Evolutionary conservation across 2,888 invertebrate genomes (phyloP), one percentile per base, ranked within the genome.

Genomic region (Phengaris alcon): DNA sequence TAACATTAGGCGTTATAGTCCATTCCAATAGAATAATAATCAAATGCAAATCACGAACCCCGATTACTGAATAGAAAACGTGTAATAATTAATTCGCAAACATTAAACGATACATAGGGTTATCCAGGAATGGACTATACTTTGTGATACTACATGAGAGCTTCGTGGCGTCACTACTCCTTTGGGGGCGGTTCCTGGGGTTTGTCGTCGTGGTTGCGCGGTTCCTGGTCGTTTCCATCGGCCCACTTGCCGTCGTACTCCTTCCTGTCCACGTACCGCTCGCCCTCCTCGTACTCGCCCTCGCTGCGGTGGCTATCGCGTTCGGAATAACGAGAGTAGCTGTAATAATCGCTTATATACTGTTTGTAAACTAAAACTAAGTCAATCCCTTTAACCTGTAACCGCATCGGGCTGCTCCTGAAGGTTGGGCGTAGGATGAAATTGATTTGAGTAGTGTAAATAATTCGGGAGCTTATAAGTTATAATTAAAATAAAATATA

Each of bases 221-320:
- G 82, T 57, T 91, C 92, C 0, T 92, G 91, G 76, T 94, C 94
- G 76, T 94, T 94, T 54, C 94, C 95, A 76, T 95, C 95, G 0
- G 95, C 95, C 95, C 95, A 95, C 84, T 95, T 95, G 6, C 95
- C 95, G 80, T 95, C 95, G 82, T 95, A 95, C 79, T 95, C 94
- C 85, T 95, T 95, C 74, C 95, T 89, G 85, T 95, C 95, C 77
- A 95, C 94, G 84, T 93, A 94, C 80, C 94, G 88, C 78, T 93
- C 64, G 13, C 64, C 93, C 81, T 93, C 94, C 83, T 94, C 94
- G 79, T 93, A 94, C 80, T 94, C 93, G 64, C 94, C 93, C 78
- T 94, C 93, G 80, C 94, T 94, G 83, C 94, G 92, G 82, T 92
- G 93, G 80, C 91, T 90, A 81, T 81, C 85, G 78, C 93, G 90